Percentiles rank a stretch among this genome's conserved stretches.
phyloP scores from a whole-genome alignment of 2,113 vertebrate species.

The Notothenia coriiceps region DNA sequence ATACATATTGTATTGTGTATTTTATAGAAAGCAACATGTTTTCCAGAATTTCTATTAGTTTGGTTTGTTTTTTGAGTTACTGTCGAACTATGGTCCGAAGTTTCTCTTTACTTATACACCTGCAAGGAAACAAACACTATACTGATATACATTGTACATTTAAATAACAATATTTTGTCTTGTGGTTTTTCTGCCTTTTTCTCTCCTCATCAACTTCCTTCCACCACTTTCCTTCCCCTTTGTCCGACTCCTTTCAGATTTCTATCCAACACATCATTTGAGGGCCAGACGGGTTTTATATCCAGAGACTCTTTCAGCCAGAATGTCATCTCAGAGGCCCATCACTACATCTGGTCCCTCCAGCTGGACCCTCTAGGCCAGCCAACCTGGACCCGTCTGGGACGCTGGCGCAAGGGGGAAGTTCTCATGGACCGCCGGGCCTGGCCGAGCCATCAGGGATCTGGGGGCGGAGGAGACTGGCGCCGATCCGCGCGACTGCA shows the following conservation, averaged over 20 bases:
- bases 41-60: too few relatives aligned
- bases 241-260: slow-evolving; percentile 85
- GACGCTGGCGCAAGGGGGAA: slow-evolving; percentile 72
- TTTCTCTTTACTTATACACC: not conserved
- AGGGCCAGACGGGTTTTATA: slow-evolving; percentile 86
- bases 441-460: slow-evolving; percentile 76
- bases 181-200: not conserved
- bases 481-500: slow-evolving; percentile 64
- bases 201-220: not conserved
- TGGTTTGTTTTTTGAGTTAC: not conserved
- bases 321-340: slow-evolving; percentile 84
- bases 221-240: not conserved
- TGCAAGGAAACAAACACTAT: not conserved
- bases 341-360: slow-evolving; percentile 87
- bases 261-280: slow-evolving; percentile 93
- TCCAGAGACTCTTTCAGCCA: slow-evolving; percentile 71
- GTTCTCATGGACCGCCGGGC: slow-evolving; percentile 90
- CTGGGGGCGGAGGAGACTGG: slow-evolving; percentile 70
- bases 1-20: too few relatives aligned
- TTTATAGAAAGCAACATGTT: too few relatives aligned
- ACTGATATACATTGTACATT: not conserved
- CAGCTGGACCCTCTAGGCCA: slow-evolving; percentile 94
- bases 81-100: not conserved
- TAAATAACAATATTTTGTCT: not conserved
- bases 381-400: slow-evolving; percentile 90